Conservation (phyloP, 2,888 invertebrate genomes). For the Fragum sueziense region DNA sequence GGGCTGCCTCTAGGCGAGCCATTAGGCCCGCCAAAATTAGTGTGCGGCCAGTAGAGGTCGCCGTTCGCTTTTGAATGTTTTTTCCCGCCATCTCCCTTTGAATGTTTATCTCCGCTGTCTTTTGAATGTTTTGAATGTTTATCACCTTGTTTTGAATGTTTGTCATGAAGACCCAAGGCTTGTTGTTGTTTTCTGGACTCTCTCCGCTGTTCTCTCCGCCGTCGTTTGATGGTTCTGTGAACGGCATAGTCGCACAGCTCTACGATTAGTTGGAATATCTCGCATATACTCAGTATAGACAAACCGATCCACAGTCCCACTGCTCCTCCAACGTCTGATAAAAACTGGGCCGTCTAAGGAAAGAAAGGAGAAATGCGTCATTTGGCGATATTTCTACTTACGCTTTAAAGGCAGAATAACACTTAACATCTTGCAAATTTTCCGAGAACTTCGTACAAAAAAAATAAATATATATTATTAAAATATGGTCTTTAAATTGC, state of each 20-base stretch:
- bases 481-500: too few relatives aligned
- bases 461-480: background rate
- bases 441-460: too few relatives aligned
- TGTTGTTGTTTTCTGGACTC: background rate
- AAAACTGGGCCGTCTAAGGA: conserved; percentile 60
- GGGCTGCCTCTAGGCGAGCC: background rate
- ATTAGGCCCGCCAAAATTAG: background rate
- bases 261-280: conserved; percentile 62
- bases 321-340: conserved; percentile 68
- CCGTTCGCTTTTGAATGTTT: conserved; percentile 2
- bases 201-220: conserved; percentile 4
- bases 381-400: background rate
- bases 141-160: conserved; percentile 7
- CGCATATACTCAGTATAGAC: conserved; percentile 64
- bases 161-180: background rate
- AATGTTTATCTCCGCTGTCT: background rate
- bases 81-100: background rate
- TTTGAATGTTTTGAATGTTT: background rate
- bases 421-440: too few relatives aligned
- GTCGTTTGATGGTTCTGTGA: conserved; percentile 14
- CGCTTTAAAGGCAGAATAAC: too few relatives aligned
- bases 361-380: background rate
- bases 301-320: conserved; percentile 69
- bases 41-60: background rate
- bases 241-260: conserved; percentile 56